A percentile compares a stretch with the other conserved stretches of the same genome.
Evolutionary conservation across 2,888 invertebrate species (phyloP).

Genomic region (Pyrrhia umbra): DNA sequence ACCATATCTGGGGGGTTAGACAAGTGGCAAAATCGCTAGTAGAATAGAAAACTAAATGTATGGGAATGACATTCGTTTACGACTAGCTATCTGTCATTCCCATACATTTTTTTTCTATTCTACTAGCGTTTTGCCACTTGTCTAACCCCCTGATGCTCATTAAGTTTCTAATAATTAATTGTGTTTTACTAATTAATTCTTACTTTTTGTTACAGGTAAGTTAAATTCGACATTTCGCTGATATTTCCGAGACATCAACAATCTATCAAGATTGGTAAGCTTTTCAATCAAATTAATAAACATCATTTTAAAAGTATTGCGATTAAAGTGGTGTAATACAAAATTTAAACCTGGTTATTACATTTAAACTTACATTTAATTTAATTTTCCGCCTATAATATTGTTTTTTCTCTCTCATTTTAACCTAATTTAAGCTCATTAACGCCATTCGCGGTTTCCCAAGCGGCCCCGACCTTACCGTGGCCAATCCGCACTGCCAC

Average conservation of each 20-base stretch:
- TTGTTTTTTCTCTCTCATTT: conserved; percentile 18
- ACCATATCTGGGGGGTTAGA: too few relatives aligned
- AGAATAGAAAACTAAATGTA: too few relatives aligned
- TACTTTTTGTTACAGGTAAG: conserved; percentile 54
- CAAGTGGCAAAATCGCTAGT: too few relatives aligned
- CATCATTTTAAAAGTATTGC: background rate
- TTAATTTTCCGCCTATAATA: conserved; percentile 31
- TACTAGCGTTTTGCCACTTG: too few relatives aligned
- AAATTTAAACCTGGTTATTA: background rate
- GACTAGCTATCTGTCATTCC: too few relatives aligned
- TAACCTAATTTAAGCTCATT: conserved; percentile 55
- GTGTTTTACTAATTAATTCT: conserved; percentile 4
- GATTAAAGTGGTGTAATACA: background rate
- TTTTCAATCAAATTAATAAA: background rate
- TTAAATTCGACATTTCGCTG: background rate
- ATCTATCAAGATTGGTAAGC: conserved; percentile 16
- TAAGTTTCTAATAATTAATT: background rate
- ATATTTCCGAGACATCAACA: background rate
- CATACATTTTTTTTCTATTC: too few relatives aligned
- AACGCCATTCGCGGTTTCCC: conserved; percentile 50
- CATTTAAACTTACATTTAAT: background rate
- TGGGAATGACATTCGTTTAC: too few relatives aligned
- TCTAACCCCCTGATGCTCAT: too few relatives aligned
- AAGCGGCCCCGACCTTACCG: conserved; percentile 54
- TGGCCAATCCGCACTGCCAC: conserved; percentile 43